Evolutionary conservation across 2,113 vertebrate species (phyloP).

Genomic region (Lasiurus cinereus): DNA sequence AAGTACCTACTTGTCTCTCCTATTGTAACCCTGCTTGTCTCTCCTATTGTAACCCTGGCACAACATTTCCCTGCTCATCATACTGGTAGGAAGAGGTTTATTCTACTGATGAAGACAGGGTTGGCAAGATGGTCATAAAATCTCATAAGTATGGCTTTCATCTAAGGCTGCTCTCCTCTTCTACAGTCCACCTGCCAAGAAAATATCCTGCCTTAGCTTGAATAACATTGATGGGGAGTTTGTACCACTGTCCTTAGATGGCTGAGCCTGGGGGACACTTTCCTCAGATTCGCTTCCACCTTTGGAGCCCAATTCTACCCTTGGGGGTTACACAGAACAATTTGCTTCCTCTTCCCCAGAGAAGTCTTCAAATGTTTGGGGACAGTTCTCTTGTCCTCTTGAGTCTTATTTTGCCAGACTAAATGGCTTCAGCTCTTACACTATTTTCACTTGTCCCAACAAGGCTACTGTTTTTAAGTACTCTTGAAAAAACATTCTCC

Average conservation of each 20-base stretch:
- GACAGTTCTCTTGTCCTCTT: neutral
- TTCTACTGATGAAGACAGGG: neutral
- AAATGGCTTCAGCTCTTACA: neutral
- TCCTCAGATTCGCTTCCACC: neutral
- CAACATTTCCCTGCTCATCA: neutral
- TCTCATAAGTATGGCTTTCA: neutral
- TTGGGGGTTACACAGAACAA: neutral
- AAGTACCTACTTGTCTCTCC: neutral
- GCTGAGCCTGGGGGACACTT: neutral
- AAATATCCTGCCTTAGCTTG: neutral
- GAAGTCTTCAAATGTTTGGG: neutral
- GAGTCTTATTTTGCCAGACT: neutral
- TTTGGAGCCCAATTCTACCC: neutral
- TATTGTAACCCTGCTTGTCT: neutral
- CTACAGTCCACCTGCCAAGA: neutral
- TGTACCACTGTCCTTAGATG: neutral
- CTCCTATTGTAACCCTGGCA: neutral
- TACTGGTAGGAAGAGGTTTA: neutral
- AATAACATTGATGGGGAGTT: neutral
- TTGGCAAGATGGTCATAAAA: neutral
- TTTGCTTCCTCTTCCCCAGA: neutral
- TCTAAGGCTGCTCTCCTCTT: neutral
- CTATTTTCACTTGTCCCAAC: neutral
- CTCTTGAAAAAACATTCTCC: constrained; percentile 54
- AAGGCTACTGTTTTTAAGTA: constrained; percentile 7